Conservation (phyloP, 2,797 vertebrate species). For the Tiaroga cobitis region DNA sequence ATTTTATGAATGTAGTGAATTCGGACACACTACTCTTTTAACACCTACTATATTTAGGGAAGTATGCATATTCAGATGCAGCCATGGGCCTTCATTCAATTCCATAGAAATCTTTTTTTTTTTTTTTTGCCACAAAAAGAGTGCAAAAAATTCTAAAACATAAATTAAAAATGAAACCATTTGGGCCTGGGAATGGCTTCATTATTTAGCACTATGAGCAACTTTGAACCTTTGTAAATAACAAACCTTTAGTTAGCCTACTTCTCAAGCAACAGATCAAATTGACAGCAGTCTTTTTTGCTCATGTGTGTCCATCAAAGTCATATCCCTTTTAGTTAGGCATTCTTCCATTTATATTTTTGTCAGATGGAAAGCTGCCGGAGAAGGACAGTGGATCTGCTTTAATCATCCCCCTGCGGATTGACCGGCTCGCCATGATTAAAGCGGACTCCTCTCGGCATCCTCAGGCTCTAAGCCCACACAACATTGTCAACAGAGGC, state of each 20-base stretch:
- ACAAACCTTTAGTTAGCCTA: neutral
- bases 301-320: neutral
- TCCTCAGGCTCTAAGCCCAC: slow-evolving; percentile 20
- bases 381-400: neutral
- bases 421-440: slow-evolving; percentile 28
- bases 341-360: neutral
- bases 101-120: no score
- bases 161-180: neutral
- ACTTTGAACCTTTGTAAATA: neutral
- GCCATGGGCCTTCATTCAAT: neutral
- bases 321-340: neutral
- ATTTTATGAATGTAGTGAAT: neutral
- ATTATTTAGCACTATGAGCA: neutral
- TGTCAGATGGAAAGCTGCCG: slow-evolving; percentile 6
- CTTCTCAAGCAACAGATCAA: neutral
- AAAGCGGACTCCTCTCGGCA: slow-evolving; percentile 9
- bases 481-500: slow-evolving; percentile 22
- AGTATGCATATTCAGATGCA: neutral
- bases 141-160: neutral
- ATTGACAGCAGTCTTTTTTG: neutral
- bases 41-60: neutral
- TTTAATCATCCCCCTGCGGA: slow-evolving; percentile 42
- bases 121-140: no score
- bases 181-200: neutral
- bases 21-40: neutral